phyloP scores from a whole-genome alignment of 2,797 vertebrate genomes.

The Limnodromus scolopaceus region DNA sequence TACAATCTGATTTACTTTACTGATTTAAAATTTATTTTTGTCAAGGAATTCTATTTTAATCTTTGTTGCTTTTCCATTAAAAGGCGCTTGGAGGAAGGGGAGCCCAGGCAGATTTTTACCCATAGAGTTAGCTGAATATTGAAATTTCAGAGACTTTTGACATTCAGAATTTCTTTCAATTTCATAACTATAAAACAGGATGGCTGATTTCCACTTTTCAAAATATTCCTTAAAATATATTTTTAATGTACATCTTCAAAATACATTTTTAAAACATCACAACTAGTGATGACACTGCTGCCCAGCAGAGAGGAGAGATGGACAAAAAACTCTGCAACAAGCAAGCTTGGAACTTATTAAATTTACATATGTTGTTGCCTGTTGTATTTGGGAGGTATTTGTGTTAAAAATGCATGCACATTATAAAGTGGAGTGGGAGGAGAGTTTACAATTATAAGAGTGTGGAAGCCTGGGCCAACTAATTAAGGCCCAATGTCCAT shows the following conservation, averaged over 20 bases:
- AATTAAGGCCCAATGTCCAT: not conserved
- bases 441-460: not conserved
- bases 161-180: not conserved
- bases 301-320: not conserved
- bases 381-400: not conserved
- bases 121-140: not conserved
- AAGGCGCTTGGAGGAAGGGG: not conserved
- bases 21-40: not conserved
- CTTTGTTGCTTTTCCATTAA: not conserved
- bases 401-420: not conserved
- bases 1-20: not conserved
- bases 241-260: not conserved
- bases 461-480: not conserved
- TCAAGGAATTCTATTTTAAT: not conserved
- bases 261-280: not conserved
- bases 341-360: not conserved
- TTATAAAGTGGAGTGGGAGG: not conserved
- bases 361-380: not conserved
- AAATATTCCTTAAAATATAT: not conserved
- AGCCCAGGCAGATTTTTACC: not conserved
- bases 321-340: fast-evolving
- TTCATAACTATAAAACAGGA: not conserved
- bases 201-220: not conserved
- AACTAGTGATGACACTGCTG: not conserved
- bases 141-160: not conserved